Base-by-base conservation (phyloP, 2,797 vertebrate genomes). In the Gallirallus australis region DNA sequence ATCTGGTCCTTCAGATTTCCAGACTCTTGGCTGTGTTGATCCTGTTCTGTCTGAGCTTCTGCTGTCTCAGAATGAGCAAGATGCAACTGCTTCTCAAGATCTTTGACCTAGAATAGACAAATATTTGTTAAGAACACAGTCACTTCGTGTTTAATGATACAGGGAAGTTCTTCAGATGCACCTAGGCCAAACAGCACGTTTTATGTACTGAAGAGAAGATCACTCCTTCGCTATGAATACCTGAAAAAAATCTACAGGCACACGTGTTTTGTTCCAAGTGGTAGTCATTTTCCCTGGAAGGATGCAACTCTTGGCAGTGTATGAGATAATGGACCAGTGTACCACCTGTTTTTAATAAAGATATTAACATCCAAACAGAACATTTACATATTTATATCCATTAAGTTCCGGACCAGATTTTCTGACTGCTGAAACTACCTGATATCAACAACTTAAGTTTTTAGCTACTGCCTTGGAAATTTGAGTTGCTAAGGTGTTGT, bases 11-110 rank as follows among this genome's bases (percentile, higher is more conserved):
- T 97, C 61, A 97, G 79, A 88, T 96, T 98, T 89, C 97, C 97
- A 60, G 90, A 77, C 42, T 98, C 97, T 52, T 98, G 97, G 66
- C 95, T 95, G 35, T 68, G 91, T 59, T 79, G 94, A 27, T 97
- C 96, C 66, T 94, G 96, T 53, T 98, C 97, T 50, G 82, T 97
- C 48, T 97, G 97, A 56, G 94, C 92, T 42, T 97, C 97, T 19
- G 93, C 85, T 50, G 97, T 87, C 89, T 98, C 96, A 12, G 94
- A 97, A 63, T 71, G 90, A 96, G 97, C 92, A 35, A 96, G 86
- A 63, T 94, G 85, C 35, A 99, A 92, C 79, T 98, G 96, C 79
- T 98, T 98, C 95, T 98, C 97, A 82, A 99, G 92, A 59, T 92
- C 97, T 94, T 93, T 73, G 69, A 98, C 97, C 98, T 99, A 88